Evolutionary conservation across 2,797 vertebrate species (phyloP).

Genomic region (Adrianichthys oophorus): DNA sequence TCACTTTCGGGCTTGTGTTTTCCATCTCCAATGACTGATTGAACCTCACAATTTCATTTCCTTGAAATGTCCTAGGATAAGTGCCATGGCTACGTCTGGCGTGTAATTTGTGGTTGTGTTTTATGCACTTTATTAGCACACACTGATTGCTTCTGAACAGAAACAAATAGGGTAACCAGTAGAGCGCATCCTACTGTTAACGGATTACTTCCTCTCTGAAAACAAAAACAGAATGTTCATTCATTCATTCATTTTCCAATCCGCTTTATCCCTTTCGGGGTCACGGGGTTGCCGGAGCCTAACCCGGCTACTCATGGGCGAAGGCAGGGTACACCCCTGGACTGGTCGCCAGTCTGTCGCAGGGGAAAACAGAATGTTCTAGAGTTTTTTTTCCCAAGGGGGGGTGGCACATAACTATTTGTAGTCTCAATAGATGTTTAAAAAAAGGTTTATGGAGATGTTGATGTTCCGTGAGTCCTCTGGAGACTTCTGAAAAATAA

Average conservation of each 20-base stretch:
- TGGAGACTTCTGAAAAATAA: conserved; percentile 34
- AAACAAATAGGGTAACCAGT: conserved; percentile 59
- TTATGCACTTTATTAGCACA: conserved; percentile 66
- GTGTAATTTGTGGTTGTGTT: conserved; percentile 39
- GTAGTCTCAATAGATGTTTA: conserved; percentile 31
- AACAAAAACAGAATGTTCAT: conserved; percentile 70
- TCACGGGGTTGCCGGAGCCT: too few relatives aligned
- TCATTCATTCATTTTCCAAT: too few relatives aligned
- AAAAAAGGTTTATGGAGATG: conserved; percentile 32
- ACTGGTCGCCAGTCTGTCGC: too few relatives aligned
- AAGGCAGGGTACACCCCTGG: too few relatives aligned
- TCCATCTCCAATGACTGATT: conserved; percentile 65
- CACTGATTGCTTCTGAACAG: conserved; percentile 71
- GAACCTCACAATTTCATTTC: conserved; percentile 64
- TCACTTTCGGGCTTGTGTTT: conserved; percentile 47
- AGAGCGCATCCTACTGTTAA: conserved; percentile 64
- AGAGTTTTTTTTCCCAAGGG: conserved; percentile 28
- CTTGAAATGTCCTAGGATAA: conserved; percentile 55
- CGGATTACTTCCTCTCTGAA: conserved; percentile 68
- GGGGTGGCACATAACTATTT: conserved; percentile 38
- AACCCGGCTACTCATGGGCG: too few relatives aligned
- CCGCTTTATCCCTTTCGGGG: too few relatives aligned
- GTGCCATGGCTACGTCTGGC: conserved; percentile 28
- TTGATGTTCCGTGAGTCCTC: conserved; percentile 23
- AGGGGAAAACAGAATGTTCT: conserved; percentile 67